These are phyloP conservation scores for Rhinolophus sinicus DNA, from an alignment of 2,113 vertebrate genomes.

Conservation along the genomic window DNA sequence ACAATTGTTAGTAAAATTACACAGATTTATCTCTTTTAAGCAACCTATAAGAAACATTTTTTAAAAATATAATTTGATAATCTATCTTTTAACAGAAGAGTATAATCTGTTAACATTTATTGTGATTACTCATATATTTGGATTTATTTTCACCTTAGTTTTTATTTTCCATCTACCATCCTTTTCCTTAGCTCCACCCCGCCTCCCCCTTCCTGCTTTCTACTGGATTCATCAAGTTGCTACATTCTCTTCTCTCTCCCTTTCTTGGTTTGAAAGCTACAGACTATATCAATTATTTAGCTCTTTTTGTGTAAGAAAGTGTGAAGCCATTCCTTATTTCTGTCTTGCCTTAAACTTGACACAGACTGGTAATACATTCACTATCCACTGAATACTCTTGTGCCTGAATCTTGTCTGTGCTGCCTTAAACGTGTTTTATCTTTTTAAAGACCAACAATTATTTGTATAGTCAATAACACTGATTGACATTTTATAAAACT, in stretches of 20 bases:
- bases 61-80: background rate
- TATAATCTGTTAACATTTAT: background rate
- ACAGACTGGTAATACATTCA: background rate
- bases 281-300: background rate
- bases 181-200: background rate
- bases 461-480: background rate
- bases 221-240: background rate
- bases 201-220: background rate
- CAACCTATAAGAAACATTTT: background rate
- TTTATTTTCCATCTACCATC: slow-evolving; percentile 4
- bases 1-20: no score
- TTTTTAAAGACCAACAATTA: background rate
- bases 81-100: slow-evolving; percentile 3
- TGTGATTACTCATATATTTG: background rate
- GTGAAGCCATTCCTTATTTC: background rate
- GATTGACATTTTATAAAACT: background rate
- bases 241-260: background rate
- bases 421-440: background rate
- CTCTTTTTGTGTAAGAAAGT: background rate
- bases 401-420: background rate
- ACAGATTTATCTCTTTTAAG: slow-evolving; percentile 50
- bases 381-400: background rate
- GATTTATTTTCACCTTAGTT: slow-evolving; percentile 10
- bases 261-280: background rate
- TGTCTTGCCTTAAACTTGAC: slow-evolving; percentile 34